These are phyloP conservation scores for Penaeus vannamei DNA, from an alignment of 1,140 invertebrate genomes.

Conservation along the genomic window DNA sequence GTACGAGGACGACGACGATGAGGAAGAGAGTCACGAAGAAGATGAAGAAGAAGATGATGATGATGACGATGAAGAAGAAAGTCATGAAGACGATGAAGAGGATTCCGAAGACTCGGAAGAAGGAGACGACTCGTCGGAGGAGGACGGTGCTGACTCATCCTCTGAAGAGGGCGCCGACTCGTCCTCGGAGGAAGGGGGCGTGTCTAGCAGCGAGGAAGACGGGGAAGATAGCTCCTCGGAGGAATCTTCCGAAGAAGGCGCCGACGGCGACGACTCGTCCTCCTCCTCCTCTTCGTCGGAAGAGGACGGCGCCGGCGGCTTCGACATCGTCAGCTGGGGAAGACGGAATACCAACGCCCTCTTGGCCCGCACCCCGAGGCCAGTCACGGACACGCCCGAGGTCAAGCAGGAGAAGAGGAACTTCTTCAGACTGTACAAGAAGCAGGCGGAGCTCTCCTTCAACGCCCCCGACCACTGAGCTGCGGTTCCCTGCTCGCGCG, in stretches of 20 bases:
- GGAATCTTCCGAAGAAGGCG: conserved; percentile 48
- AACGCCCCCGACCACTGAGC: conserved; percentile 49
- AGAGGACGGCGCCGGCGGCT: neutral
- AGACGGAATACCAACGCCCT: neutral
- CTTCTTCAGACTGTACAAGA: conserved; percentile 47
- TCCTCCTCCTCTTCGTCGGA: conserved; percentile 42
- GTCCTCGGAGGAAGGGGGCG: conserved; percentile 32
- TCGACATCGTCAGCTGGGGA: neutral
- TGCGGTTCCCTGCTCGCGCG: too few relatives aligned
- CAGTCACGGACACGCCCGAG: conserved; percentile 49
- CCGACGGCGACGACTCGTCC: conserved; percentile 17
- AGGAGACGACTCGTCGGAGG: conserved; percentile 5
- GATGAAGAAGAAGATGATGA: conserved; percentile 30
- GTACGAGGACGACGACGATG: conserved; percentile 29
- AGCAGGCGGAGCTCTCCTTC: conserved; percentile 34
- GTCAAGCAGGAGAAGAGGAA: conserved; percentile 38
- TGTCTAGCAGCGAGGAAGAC: neutral
- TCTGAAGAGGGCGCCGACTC: neutral
- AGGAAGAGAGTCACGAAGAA: conserved; percentile 22
- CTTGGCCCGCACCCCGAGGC: conserved; percentile 19
- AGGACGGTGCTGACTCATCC: neutral
- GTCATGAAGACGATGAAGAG: neutral
- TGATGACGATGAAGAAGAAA: neutral
- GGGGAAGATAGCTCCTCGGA: neutral
- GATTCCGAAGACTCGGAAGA: conserved; percentile 17